Conservation (phyloP, 2,888 invertebrate genomes). For the Clivina fossor region DNA sequence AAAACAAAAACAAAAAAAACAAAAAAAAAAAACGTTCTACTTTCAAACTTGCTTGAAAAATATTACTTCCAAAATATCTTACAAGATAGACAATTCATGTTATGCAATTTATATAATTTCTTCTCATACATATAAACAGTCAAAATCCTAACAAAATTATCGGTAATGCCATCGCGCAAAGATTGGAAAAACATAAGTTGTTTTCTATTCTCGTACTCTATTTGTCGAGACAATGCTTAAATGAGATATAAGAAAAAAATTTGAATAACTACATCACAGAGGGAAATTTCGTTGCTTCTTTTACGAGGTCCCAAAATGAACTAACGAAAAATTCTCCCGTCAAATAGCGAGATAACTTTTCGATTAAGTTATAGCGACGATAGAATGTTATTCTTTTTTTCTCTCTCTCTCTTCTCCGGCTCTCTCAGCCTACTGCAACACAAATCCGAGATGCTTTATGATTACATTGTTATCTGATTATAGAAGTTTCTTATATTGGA, state of each 20-base stretch:
- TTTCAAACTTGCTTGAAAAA: too few relatives aligned
- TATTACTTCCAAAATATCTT: too few relatives aligned
- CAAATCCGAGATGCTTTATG: constrained; percentile 40
- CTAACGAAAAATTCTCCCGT: background rate
- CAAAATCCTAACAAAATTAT: too few relatives aligned
- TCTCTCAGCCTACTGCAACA: too few relatives aligned
- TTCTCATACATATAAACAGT: too few relatives aligned
- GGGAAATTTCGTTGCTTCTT: constrained; percentile 37
- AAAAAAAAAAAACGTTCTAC: too few relatives aligned
- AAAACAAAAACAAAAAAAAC: too few relatives aligned
- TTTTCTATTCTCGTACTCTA: too few relatives aligned
- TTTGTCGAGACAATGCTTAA: constrained; percentile 21
- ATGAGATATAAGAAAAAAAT: constrained; percentile 43
- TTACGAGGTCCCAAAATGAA: constrained; percentile 23
- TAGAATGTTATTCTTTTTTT: constrained; percentile 45
- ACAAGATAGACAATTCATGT: too few relatives aligned
- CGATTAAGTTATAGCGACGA: constrained; percentile 45
- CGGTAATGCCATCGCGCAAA: too few relatives aligned
- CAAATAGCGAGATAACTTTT: constrained; percentile 44
- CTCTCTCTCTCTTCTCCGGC: constrained; percentile 9
- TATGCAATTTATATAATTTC: too few relatives aligned
- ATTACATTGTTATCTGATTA: constrained; percentile 43
- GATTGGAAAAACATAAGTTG: too few relatives aligned
- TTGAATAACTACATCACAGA: constrained; percentile 46
- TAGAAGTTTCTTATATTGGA: constrained; percentile 39